These are phyloP conservation scores for Bubo blakistoni DNA, from an alignment of 2,113 vertebrate genomes.

Conservation along the genomic window DNA sequence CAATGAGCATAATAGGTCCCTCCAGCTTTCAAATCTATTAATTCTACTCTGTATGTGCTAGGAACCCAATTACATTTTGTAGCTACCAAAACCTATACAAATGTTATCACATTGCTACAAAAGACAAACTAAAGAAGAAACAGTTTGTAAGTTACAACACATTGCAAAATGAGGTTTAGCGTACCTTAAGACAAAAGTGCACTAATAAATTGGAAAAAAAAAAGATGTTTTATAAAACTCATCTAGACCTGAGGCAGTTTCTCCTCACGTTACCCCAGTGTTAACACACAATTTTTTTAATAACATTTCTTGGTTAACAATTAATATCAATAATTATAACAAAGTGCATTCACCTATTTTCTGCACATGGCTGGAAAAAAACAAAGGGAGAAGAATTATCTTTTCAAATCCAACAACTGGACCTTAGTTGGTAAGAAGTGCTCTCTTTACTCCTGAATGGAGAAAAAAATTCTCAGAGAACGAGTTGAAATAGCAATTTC, in stretches of 20 bases:
- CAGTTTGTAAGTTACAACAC: neutral
- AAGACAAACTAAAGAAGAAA: neutral
- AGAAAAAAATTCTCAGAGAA: neutral
- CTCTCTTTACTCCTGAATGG: neutral
- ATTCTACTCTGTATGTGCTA: neutral
- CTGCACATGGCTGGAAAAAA: neutral
- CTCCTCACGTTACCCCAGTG: neutral
- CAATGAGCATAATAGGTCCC: neutral
- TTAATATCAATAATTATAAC: neutral
- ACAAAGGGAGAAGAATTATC: neutral
- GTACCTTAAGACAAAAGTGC: neutral
- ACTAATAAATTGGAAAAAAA: neutral
- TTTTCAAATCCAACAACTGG: neutral
- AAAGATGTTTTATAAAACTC: neutral
- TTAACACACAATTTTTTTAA: neutral
- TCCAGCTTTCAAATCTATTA: constrained; percentile 17
- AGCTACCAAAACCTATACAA: neutral
- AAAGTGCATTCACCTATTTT: neutral
- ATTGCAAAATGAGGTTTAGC: neutral
- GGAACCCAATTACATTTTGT: neutral
- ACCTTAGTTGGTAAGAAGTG: neutral
- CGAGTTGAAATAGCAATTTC: neutral
- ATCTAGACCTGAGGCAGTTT: neutral
- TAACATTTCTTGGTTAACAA: neutral
- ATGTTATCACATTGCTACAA: neutral